Evolutionary conservation across 1,140 invertebrate genomes (phyloP).

Genomic region (Solenopsis invicta): DNA sequence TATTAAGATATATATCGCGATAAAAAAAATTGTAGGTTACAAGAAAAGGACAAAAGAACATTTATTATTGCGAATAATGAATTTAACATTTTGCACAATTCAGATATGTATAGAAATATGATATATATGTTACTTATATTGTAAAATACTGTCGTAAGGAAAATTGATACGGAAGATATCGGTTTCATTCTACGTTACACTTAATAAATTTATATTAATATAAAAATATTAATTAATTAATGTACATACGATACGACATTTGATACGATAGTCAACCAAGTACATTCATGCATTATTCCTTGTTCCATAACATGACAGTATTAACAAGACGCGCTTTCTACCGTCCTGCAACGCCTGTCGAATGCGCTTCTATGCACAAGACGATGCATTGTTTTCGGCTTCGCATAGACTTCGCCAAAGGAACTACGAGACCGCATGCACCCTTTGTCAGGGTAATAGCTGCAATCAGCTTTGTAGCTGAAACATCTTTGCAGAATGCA

Average conservation of each 20-base stretch:
- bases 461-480: slow-evolving; percentile 70
- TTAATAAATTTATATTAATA: no score
- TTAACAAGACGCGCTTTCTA: slow-evolving; percentile 52
- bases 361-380: slow-evolving; percentile 42
- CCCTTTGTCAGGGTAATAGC: slow-evolving; percentile 71
- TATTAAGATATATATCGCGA: background rate
- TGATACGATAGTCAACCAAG: slow-evolving; percentile 13
- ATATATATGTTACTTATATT: background rate
- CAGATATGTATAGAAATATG: background rate
- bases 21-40: background rate
- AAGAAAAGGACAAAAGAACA: background rate
- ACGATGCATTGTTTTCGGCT: slow-evolving; percentile 42
- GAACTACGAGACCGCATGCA: slow-evolving; percentile 58
- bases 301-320: slow-evolving; percentile 43
- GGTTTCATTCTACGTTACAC: background rate
- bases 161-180: background rate
- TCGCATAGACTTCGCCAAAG: slow-evolving; percentile 45
- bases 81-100: slow-evolving; percentile 11
- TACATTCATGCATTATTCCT: slow-evolving; percentile 41
- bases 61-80: background rate
- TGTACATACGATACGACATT: background rate
- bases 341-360: slow-evolving; percentile 47
- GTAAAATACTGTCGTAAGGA: background rate
- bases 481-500: slow-evolving; percentile 57
- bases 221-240: background rate